Conservation (phyloP, 23 tunicate genomes). For the Diplosoma virens region DNA sequence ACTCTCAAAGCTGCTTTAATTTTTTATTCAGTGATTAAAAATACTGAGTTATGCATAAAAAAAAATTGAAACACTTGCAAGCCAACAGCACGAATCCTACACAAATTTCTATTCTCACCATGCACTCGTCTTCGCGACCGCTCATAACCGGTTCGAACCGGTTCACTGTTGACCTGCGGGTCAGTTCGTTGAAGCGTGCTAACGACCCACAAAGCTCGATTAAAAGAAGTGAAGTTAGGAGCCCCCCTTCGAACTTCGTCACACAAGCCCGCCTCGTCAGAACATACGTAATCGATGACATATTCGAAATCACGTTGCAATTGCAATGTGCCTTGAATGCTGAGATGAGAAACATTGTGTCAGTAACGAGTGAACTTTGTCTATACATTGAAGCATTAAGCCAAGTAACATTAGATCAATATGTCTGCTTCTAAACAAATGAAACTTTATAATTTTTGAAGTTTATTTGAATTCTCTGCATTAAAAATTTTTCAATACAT, state of each 20-base stretch:
- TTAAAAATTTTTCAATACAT: too few species aligned
- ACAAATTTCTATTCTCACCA: not conserved
- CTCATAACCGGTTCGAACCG: constrained; percentile 7
- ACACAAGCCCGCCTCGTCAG: constrained; percentile 32
- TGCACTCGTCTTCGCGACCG: not conserved
- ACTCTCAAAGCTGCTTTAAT: too few species aligned
- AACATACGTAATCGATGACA: constrained; percentile 47
- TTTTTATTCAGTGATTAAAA: too few species aligned
- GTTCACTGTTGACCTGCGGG: not conserved
- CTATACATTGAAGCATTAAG: too few species aligned
- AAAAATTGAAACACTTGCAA: too few species aligned
- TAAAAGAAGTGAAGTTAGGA: constrained; percentile 43
- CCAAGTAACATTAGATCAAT: too few species aligned
- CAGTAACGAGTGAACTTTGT: too few species aligned
- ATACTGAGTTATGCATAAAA: too few species aligned
- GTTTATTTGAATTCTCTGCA: too few species aligned
- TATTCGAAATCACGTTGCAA: constrained; percentile 59
- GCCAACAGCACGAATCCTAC: not conserved
- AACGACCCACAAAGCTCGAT: constrained; percentile 46
- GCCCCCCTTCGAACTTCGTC: constrained; percentile 33
- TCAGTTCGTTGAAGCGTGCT: constrained; percentile 56
- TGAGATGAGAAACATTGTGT: too few species aligned
- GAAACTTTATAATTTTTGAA: too few species aligned
- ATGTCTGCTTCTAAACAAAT: too few species aligned
- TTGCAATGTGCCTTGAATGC: constrained; percentile 78